phyloP scores from a whole-genome alignment of 2,113 vertebrate genomes.

The Chionomys nivalis region DNA sequence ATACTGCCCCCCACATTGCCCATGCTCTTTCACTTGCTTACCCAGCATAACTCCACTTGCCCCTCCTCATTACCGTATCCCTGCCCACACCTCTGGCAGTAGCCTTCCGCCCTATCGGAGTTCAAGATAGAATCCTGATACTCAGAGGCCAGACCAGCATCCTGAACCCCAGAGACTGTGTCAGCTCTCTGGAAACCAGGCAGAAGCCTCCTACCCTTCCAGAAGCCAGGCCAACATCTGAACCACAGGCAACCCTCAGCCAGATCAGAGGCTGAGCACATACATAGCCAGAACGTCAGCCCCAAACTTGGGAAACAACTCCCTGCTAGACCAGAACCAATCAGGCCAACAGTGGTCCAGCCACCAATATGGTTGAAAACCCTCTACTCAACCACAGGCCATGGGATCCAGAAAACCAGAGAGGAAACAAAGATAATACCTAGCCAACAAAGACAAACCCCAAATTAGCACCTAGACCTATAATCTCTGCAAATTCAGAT shows the following conservation, averaged over 20 bases:
- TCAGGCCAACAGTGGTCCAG: neutral
- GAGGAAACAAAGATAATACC: neutral
- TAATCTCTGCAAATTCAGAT: neutral
- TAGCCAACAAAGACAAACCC: neutral
- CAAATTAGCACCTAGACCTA: neutral
- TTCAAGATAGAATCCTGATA: neutral
- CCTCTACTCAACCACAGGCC: neutral
- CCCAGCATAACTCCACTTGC: neutral
- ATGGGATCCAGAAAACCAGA: neutral
- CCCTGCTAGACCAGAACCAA: neutral
- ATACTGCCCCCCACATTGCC: no score
- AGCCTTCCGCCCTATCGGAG: neutral
- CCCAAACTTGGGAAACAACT: neutral
- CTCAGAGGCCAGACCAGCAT: neutral
- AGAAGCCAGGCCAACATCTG: neutral
- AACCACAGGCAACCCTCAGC: neutral
- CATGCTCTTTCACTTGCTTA: rapidly evolving
- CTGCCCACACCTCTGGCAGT: neutral
- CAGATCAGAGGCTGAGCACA: neutral
- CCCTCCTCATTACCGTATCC: neutral
- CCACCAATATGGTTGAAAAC: neutral
- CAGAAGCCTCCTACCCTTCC: neutral
- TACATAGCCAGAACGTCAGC: neutral
- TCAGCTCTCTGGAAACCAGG: neutral
- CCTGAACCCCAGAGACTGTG: neutral